phyloP scores from a whole-genome alignment of 2,113 vertebrate genomes.

The Herpetotheres cachinnans region DNA sequence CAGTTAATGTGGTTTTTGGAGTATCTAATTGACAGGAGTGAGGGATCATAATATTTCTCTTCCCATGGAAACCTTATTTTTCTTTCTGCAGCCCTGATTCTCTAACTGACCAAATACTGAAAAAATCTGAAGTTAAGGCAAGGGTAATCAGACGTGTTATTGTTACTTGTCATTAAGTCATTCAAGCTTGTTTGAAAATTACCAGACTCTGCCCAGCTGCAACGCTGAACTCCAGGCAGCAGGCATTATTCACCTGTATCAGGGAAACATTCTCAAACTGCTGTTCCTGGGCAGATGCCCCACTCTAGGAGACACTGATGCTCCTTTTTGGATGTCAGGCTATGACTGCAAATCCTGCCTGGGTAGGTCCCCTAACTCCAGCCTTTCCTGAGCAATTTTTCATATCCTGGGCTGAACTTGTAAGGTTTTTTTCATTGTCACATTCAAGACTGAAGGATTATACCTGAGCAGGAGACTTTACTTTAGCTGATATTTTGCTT shows the following conservation, averaged over 20 bases:
- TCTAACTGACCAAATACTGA: background rate
- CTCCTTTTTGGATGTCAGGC: background rate
- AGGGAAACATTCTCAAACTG: background rate
- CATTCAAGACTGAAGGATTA: background rate
- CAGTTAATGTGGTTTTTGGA: background rate
- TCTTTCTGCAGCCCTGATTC: background rate
- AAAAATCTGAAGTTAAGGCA: background rate
- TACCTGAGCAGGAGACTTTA: background rate
- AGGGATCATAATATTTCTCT: constrained; percentile 12
- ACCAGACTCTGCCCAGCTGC: background rate
- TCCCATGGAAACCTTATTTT: background rate
- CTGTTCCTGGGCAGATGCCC: background rate
- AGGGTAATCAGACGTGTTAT: background rate
- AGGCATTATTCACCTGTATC: background rate
- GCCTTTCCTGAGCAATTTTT: background rate
- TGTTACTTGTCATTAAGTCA: background rate
- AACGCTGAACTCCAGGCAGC: background rate
- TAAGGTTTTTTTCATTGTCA: background rate
- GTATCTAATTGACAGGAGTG: background rate
- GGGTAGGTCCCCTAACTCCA: background rate
- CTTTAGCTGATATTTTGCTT: background rate
- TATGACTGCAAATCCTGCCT: background rate
- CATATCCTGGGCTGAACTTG: background rate
- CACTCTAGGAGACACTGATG: background rate
- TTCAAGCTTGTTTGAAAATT: background rate